Evolutionary conservation across 2,113 vertebrate species (phyloP).

Genomic region (Cyanocitta stelleri): DNA sequence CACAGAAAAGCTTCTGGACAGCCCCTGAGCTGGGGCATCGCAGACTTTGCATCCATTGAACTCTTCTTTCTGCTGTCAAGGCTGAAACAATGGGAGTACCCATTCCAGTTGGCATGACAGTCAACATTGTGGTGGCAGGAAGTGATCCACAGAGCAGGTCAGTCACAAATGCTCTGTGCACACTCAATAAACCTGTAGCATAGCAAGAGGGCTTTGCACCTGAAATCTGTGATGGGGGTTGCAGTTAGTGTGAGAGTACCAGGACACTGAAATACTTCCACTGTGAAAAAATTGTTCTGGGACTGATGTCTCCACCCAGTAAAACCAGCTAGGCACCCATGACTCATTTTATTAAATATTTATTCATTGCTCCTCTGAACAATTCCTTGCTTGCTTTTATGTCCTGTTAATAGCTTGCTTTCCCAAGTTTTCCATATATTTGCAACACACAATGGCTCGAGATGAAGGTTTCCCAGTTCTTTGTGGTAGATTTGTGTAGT

Average conservation of each 20-base stretch:
- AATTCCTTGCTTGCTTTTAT: neutral
- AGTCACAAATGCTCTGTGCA: neutral
- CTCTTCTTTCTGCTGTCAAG: neutral
- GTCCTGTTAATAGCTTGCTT: neutral
- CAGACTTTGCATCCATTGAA: neutral
- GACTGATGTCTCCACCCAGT: neutral
- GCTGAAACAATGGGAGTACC: neutral
- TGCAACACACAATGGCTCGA: neutral
- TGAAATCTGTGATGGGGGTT: neutral
- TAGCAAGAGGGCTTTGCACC: neutral
- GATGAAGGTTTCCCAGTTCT: neutral
- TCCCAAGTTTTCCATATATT: neutral
- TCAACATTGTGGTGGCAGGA: neutral
- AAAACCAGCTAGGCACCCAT: neutral
- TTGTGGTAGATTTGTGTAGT: neutral
- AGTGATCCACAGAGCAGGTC: neutral
- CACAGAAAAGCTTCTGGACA: neutral
- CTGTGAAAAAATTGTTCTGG: neutral
- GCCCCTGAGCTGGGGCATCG: neutral
- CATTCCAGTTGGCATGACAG: neutral
- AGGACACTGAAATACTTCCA: neutral
- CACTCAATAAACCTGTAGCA: neutral
- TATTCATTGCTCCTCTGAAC: neutral
- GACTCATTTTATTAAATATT: neutral
- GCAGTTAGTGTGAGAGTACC: neutral